A percentile compares a stretch with the other conserved stretches of the same genome.
Conservation (phyloP, 2,888 invertebrate species). For the Campaea margaritaria region DNA sequence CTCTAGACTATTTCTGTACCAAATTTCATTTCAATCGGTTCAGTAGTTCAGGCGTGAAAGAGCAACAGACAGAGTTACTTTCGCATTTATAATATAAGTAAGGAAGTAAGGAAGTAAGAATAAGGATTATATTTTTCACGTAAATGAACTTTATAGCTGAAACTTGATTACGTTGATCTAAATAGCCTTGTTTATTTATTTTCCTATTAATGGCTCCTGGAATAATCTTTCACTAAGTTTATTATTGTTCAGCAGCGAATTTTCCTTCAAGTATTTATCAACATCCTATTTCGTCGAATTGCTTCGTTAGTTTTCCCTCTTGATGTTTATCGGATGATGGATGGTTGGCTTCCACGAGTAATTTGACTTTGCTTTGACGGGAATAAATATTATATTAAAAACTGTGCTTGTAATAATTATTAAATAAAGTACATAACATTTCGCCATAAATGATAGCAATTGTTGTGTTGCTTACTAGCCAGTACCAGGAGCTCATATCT, state of each 20-base stretch:
- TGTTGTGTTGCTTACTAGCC: slow-evolving; percentile 33
- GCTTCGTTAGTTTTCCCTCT: slow-evolving; percentile 20
- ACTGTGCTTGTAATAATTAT: neutral
- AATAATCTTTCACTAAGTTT: slow-evolving; percentile 19
- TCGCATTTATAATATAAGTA: too few species aligned
- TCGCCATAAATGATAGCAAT: neutral
- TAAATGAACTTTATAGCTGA: neutral
- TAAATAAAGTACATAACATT: neutral
- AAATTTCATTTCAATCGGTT: too few species aligned
- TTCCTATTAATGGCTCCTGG: slow-evolving; percentile 7
- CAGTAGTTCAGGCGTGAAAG: too few species aligned
- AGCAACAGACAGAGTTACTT: too few species aligned
- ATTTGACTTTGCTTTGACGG: slow-evolving; percentile 12
- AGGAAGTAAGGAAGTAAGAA: too few species aligned
- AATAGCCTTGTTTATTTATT: slow-evolving; percentile 15
- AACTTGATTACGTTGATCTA: slow-evolving; percentile 11
- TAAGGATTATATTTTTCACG: too few species aligned
- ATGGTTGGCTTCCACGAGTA: slow-evolving; percentile 10
- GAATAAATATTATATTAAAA: neutral
- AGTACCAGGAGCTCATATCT: slow-evolving; percentile 74
- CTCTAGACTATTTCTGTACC: too few species aligned
- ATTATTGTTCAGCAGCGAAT: slow-evolving; percentile 17
- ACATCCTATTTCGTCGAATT: slow-evolving; percentile 1
- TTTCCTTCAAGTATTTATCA: slow-evolving; percentile 14
- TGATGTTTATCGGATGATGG: slow-evolving; percentile 16